Evolutionary conservation across 2,113 vertebrate species (phyloP), one percentile per base, ranked within the genome.

Genomic region (Prietella phreatophila): DNA sequence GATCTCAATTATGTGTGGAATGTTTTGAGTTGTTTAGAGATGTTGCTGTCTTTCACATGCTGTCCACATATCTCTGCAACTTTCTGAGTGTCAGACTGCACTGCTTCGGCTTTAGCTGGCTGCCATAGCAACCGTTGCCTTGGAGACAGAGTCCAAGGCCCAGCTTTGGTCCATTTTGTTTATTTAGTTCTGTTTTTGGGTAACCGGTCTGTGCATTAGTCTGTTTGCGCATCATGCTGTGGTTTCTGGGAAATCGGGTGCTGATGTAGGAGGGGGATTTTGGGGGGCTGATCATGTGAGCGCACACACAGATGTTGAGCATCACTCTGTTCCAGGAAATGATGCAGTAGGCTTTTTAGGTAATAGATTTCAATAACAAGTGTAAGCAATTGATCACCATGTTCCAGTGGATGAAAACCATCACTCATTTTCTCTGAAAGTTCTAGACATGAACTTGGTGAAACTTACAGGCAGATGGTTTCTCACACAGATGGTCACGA

Each of bases 91-190:
- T 86, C 88, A 89, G 90, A 92, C 58, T 33, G 88, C 3, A 27
- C 79, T 82, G 60, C 76, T 87, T 85, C 33, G n/a, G 69, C 82
- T 88, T 87, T 61, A 19, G 55, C 84, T 53, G 14, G 78, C 88
- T 92, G 89, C 89, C 92, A 89, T 87, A 82, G 91, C 58, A 93
- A 94, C 93, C 14, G 91, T 94, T 93, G 56, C 91, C 89, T 87
- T 80, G 90, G 93, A 39, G 91, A 92, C 92, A 61, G 88, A 85
- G 87, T 90, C 90, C 88, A 42, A 65, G 4, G 63, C 63, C 50
- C 82, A 42, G 76, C 56, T 87, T 83, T 83, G 10, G 25, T 88
- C 83, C 67, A 69, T 84, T 86, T 88, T 67, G 1, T 83, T 73
- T 86, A 67, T 87, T 55, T 87, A 50, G 89, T 53, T 60, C 39